Conservation (phyloP, 2,888 invertebrate species). For the Drosophila macrospina region DNA sequence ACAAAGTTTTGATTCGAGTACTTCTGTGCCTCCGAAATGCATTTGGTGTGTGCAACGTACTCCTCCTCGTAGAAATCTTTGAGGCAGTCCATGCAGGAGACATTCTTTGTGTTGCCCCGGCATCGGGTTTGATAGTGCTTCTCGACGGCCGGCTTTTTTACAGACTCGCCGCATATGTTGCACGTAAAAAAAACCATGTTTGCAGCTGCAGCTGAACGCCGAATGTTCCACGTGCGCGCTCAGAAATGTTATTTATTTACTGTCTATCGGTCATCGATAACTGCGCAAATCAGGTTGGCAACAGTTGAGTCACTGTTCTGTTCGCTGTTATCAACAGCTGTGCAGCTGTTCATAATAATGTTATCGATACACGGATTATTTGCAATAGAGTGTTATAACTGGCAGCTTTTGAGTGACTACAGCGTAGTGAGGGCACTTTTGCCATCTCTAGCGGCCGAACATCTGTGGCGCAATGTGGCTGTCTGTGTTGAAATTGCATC, state of each 20-base stretch:
- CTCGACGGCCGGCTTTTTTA: conserved; percentile 96
- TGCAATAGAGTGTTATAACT: not conserved
- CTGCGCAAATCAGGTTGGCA: not conserved
- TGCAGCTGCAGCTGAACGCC: conserved; percentile 7
- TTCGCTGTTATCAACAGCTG: not conserved
- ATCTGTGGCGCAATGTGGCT: conserved; percentile 55
- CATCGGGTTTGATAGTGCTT: conserved; percentile 93
- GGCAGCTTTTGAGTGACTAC: not conserved
- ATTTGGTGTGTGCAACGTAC: conserved; percentile 92
- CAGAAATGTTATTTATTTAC: conserved; percentile 20
- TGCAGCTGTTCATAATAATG: not conserved
- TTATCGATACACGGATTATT: not conserved
- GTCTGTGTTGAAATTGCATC: conserved; percentile 53
- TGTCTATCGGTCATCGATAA: conserved; percentile 38
- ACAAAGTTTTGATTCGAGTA: conserved; percentile 92
- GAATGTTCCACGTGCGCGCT: conserved; percentile 47
- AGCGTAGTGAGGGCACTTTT: too few relatives aligned
- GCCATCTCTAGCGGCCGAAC: conserved; percentile 12
- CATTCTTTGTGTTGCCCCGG: conserved; percentile 88
- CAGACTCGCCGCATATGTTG: conserved; percentile 94
- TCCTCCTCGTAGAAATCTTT: conserved; percentile 94
- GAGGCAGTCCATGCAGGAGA: conserved; percentile 97
- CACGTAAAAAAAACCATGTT: conserved; percentile 97
- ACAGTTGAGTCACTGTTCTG: conserved; percentile 11
- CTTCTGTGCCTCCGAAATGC: conserved; percentile 93